Base-by-base conservation (phyloP, 2,113 vertebrate species). In the Hippocampus comes region DNA sequence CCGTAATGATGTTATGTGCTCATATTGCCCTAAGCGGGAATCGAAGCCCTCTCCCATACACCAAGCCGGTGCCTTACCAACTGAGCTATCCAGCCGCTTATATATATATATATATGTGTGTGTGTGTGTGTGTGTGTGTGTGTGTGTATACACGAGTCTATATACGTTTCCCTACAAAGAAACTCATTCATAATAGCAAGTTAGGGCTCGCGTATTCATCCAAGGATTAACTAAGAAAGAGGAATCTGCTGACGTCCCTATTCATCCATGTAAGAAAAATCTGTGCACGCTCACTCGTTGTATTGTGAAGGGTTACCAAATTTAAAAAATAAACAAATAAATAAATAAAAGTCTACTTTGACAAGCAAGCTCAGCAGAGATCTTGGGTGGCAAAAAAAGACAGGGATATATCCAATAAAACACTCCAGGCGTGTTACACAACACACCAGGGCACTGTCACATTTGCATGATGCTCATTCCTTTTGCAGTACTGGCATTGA, bases 401-500 rank as follows among this genome's bases (percentile, higher is more conserved):
- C 18, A 11, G 41, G 23, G 12, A n/a, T 20, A 18, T 25, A 67
- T 38, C 34, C n/a, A 65, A 76, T 46, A 69, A 77, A 79, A 78
- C 72, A 84, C 79, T 71, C 34, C 8, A 67, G 84, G 82, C 69
- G 49, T 82, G 71, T 88, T 87, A 80, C 73, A 75, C 84, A 85
- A 86, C 81, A 79, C 86, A 86, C 78, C 74, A 80, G 82, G 77
- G 84, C 57, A 72, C 83, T 85, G 86, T 83, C 82, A 77, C 71
- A 82, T 86, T 83, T 78, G 74, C 51, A 76, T 76, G 74, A 71
- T 78, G 78, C 78, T 81, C 80, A 77, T 83, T 89, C 78, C 72
- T 81, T 70, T 75, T 66, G 60, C 72, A 79, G 48, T 68, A 63
- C 78, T 70, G 76, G 67, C 81, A 65, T 67, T 79, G 78, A 80